Conservation (phyloP, 35 echinoderm and acorn worm species). For the Eucidaris tribuloides region DNA sequence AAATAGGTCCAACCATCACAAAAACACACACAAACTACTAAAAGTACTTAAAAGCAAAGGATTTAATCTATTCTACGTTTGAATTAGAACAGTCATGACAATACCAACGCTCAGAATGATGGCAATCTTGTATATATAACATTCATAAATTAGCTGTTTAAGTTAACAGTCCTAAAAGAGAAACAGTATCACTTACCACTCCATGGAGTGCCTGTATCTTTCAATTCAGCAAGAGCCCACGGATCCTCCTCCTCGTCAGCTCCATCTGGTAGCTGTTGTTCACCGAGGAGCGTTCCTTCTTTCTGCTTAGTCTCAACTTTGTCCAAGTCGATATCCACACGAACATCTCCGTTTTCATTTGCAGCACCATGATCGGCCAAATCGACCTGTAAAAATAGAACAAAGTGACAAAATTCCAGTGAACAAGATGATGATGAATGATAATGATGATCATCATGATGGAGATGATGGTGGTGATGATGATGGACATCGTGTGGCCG, state of each 20-base stretch:
- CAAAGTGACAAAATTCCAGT: not conserved
- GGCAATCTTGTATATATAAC: too few species aligned
- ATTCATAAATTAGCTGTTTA: too few species aligned
- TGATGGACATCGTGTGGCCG: not conserved
- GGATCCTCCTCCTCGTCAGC: constrained; percentile 20
- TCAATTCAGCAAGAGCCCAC: constrained; percentile 9
- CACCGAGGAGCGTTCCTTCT: constrained; percentile 6
- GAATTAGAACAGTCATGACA: not conserved
- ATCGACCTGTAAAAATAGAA: not conserved
- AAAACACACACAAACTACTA: not conserved
- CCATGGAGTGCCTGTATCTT: constrained; percentile 25
- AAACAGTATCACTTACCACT: not conserved
- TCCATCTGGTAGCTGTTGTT: not conserved
- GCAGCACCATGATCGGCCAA: constrained; percentile 1
- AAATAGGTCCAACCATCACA: not conserved
- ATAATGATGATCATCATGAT: too few species aligned
- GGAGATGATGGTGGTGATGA: too few species aligned
- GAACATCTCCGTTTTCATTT: not conserved
- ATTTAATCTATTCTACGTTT: too few species aligned
- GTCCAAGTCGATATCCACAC: constrained; percentile 8
- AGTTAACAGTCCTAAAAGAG: too few species aligned
- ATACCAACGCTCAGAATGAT: not conserved
- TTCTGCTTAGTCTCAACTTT: not conserved
- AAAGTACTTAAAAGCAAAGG: not conserved
- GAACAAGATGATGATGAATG: not conserved